phyloP scores from a whole-genome alignment of 2,113 vertebrate genomes.

The Halichoerus grypus region DNA sequence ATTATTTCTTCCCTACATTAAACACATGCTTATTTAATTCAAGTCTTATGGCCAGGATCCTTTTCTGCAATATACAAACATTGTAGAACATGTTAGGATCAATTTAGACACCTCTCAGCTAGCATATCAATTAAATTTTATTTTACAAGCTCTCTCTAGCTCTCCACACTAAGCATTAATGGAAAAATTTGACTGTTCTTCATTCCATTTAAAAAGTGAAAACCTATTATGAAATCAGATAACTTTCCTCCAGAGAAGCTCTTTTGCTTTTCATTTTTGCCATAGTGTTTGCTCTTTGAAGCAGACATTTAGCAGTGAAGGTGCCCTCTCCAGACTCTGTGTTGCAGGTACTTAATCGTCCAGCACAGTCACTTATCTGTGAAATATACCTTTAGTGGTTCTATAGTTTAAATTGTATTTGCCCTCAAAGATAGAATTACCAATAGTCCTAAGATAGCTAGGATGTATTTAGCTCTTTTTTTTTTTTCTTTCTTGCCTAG shows the following conservation, averaged over 20 bases:
- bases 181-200: slow-evolving; percentile 8
- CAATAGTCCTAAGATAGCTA: slow-evolving; percentile 44
- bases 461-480: slow-evolving; percentile 22
- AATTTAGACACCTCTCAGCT: background rate
- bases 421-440: slow-evolving; percentile 55
- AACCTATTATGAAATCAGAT: background rate
- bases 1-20: background rate
- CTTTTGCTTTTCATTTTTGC: background rate
- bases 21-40: background rate
- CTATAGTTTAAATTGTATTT: slow-evolving; percentile 34
- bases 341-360: slow-evolving; percentile 66
- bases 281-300: slow-evolving; percentile 11
- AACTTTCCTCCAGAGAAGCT: background rate
- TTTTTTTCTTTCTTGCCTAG: background rate
- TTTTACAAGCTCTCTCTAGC: background rate
- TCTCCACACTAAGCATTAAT: background rate
- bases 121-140: background rate
- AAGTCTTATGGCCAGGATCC: background rate
- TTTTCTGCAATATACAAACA: background rate
- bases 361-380: slow-evolving; percentile 47
- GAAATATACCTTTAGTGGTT: slow-evolving; percentile 48
- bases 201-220: slow-evolving; percentile 5
- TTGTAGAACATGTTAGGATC: background rate
- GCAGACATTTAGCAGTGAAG: slow-evolving; percentile 4
- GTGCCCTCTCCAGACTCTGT: background rate